Conservation (phyloP, 2,797 vertebrate genomes). For the Hyperoplus immaculatus region DNA sequence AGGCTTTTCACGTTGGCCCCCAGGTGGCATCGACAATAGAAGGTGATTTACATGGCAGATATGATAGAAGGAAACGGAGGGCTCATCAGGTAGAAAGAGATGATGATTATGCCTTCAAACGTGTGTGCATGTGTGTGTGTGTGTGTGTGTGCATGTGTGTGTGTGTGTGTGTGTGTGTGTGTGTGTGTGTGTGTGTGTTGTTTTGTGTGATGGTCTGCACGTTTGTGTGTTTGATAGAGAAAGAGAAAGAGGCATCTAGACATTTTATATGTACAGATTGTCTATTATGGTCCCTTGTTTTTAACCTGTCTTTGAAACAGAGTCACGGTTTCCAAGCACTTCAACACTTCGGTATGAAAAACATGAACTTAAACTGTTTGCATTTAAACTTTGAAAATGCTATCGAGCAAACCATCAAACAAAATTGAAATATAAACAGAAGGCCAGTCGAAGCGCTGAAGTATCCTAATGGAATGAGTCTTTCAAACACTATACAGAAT, state of each 20-base stretch:
- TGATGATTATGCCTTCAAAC: slow-evolving; percentile 71
- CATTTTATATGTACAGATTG: not conserved
- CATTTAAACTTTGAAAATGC: slow-evolving; percentile 20
- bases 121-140: slow-evolving; percentile 2
- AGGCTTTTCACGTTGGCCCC: slow-evolving; percentile 60
- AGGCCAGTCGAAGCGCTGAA: not conserved
- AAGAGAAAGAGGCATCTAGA: too few species aligned
- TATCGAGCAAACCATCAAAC: slow-evolving; percentile 14
- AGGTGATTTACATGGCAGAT: slow-evolving; percentile 69
- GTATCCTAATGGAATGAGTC: slow-evolving; percentile 22
- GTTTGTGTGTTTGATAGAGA: too few species aligned
- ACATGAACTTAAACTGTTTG: not conserved
- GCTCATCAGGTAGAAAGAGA: slow-evolving; percentile 59
- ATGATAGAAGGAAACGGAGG: slow-evolving; percentile 25
- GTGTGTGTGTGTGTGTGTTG: not conserved
- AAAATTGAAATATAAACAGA: slow-evolving; percentile 1
- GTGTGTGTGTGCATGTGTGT: not conserved
- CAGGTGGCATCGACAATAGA: slow-evolving; percentile 72
- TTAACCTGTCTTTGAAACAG: slow-evolving; percentile 15
- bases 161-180: not conserved
- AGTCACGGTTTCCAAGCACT: slow-evolving; percentile 4
- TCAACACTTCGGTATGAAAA: slow-evolving; percentile 4
- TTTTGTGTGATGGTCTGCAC: not conserved
- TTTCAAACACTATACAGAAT: slow-evolving; percentile 20
- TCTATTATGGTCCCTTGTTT: slow-evolving; percentile 7